Percentiles rank a stretch among this genome's conserved stretches.
phyloP scores from a whole-genome alignment of 2,797 vertebrate genomes.

The Acanthurus leucopareius region DNA sequence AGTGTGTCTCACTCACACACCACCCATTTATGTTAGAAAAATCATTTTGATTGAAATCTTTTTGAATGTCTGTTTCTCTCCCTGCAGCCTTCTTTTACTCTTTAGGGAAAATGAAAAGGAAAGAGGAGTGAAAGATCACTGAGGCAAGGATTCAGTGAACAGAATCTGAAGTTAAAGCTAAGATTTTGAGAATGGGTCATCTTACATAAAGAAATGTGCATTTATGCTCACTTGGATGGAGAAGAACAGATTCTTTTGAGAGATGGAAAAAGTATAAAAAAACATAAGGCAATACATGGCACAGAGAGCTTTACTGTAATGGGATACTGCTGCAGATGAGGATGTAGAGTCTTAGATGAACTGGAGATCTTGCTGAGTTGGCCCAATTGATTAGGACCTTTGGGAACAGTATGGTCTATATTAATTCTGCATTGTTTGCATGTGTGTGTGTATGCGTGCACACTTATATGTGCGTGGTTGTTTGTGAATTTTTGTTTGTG shows the following conservation, averaged over 20 bases:
- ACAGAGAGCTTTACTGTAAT: slow-evolving; percentile 54
- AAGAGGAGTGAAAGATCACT: slow-evolving; percentile 12
- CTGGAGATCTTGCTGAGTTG: slow-evolving; percentile 66
- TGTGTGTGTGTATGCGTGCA: slow-evolving; percentile 25
- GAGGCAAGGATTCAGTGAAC: slow-evolving; percentile 7
- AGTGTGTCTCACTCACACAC: slow-evolving; percentile 19
- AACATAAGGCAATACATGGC: slow-evolving; percentile 24
- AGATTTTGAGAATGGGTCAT: neutral
- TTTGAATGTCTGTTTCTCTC: slow-evolving; percentile 17
- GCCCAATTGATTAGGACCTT: slow-evolving; percentile 74
- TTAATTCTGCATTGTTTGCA: slow-evolving; percentile 49
- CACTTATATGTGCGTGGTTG: slow-evolving; percentile 2
- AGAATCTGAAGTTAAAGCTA: slow-evolving; percentile 5
- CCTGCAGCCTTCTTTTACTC: slow-evolving; percentile 5
- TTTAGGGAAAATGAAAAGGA: slow-evolving; percentile 5
- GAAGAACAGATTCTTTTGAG: slow-evolving; percentile 10
- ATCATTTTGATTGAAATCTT: slow-evolving; percentile 2
- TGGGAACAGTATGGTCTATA: slow-evolving; percentile 64
- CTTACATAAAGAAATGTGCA: slow-evolving; percentile 10
- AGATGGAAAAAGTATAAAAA: slow-evolving; percentile 11
- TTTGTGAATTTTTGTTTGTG: slow-evolving; percentile 37
- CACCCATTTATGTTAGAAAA: slow-evolving; percentile 9
- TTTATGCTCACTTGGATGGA: slow-evolving; percentile 18
- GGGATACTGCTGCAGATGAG: slow-evolving; percentile 63
- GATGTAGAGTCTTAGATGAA: slow-evolving; percentile 41